phyloP scores from a whole-genome alignment of 2,888 invertebrate genomes.

The Acleris laterana region DNA sequence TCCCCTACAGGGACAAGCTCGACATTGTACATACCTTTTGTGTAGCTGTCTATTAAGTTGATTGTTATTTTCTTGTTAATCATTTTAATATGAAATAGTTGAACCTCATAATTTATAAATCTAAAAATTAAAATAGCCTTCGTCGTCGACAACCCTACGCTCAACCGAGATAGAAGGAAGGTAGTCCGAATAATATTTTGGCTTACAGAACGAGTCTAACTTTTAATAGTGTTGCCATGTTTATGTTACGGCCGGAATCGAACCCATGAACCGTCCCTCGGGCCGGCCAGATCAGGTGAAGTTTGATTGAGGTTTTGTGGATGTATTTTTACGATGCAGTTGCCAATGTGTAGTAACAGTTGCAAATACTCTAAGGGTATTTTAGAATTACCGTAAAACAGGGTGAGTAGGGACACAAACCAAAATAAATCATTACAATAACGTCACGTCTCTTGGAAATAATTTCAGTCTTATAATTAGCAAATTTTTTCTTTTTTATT shows the following conservation, averaged over 20 bases:
- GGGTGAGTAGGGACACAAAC: no score
- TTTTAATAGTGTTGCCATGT: slow-evolving; percentile 83
- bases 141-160: slow-evolving; percentile 68
- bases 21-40: no score
- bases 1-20: no score
- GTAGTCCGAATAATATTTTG: slow-evolving; percentile 83
- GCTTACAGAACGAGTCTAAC: slow-evolving; percentile 83
- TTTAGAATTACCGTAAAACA: no score
- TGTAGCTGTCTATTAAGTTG: no score
- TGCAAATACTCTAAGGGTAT: no score
- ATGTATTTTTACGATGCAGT: slow-evolving; percentile 22
- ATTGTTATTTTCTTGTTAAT: no score
- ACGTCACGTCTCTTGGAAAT: no score
- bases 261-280: slow-evolving; percentile 57
- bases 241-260: slow-evolving; percentile 78
- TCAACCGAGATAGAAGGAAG: slow-evolving; percentile 71
- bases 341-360: not conserved
- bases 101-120: not conserved
- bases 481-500: no score
- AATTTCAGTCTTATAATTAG: no score
- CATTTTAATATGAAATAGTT: no score
- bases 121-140: not conserved
- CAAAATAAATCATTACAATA: no score
- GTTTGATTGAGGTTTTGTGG: slow-evolving; percentile 48
- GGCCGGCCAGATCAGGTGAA: slow-evolving; percentile 51